Evolutionary conservation across 2,113 vertebrate genomes (phyloP).

Genomic region (Polypterus senegalus): DNA sequence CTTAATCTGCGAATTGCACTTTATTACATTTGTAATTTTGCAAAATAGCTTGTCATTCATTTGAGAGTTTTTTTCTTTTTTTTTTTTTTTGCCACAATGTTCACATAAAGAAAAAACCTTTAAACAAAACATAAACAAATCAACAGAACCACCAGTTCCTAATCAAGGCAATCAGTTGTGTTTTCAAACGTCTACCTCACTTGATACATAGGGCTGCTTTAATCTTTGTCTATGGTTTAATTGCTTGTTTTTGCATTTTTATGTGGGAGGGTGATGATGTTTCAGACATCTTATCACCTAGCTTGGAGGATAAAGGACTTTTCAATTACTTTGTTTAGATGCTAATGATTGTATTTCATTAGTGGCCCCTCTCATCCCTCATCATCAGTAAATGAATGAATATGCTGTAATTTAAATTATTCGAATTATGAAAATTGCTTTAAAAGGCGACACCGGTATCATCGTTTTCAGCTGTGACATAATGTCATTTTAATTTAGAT

Average conservation of each 20-base stretch:
- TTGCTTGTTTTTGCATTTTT: slow-evolving; percentile 98
- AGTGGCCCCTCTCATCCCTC: slow-evolving; percentile 96
- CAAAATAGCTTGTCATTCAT: neutral
- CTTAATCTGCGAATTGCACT: too few species aligned
- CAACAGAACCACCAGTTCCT: slow-evolving; percentile 83
- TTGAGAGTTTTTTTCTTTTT: neutral
- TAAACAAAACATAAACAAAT: slow-evolving; percentile 73
- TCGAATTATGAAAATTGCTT: slow-evolving; percentile 99
- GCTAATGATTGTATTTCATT: slow-evolving; percentile 99
- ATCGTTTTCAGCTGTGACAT: slow-evolving; percentile 97
- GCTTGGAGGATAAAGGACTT: slow-evolving; percentile 81
- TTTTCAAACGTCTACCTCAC: slow-evolving; percentile 90
- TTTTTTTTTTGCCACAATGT: slow-evolving; percentile 42
- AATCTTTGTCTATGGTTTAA: slow-evolving; percentile 95
- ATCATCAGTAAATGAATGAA: slow-evolving; percentile 99
- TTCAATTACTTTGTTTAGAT: slow-evolving; percentile 99
- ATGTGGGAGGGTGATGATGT: slow-evolving; percentile 91
- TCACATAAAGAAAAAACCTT: slow-evolving; percentile 39
- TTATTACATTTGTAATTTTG: neutral
- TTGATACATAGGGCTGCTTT: slow-evolving; percentile 77
- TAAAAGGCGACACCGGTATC: slow-evolving; percentile 95
- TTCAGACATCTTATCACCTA: slow-evolving; percentile 93
- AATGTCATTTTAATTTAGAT: slow-evolving; percentile 96
- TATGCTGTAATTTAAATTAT: slow-evolving; percentile 99
- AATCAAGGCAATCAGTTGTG: slow-evolving; percentile 98